A percentile compares a stretch with the other conserved stretches of the same genome.
These are phyloP conservation scores for Coendou prehensilis DNA, from an alignment of 2,797 vertebrate genomes.

Conservation along the genomic window DNA sequence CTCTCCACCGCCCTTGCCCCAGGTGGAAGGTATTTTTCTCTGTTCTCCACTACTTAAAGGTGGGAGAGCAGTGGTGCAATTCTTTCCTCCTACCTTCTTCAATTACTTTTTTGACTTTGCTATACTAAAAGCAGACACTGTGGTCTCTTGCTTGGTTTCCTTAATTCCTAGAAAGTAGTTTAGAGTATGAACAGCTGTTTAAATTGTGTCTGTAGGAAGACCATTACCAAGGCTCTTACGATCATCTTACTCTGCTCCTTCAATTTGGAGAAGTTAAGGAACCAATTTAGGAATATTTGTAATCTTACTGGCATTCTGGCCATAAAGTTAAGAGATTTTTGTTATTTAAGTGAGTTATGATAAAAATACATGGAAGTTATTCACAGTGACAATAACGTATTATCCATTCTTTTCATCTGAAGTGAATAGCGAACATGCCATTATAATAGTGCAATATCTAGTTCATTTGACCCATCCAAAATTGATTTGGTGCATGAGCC, in stretches of 20 bases:
- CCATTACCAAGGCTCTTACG: neutral
- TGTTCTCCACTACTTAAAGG: neutral
- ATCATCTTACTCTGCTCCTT: neutral
- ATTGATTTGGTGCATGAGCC: constrained; percentile 33
- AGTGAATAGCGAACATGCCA: neutral
- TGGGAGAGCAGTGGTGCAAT: neutral
- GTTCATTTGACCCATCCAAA: constrained; percentile 33
- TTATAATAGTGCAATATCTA: neutral
- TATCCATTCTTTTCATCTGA: constrained; percentile 25
- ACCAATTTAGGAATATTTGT: neutral
- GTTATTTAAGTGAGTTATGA: neutral
- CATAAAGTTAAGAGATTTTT: neutral
- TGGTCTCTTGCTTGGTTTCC: neutral
- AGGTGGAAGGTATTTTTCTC: neutral
- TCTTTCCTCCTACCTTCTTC: neutral
- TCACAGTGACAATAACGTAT: neutral
- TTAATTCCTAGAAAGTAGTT: neutral
- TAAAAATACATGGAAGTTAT: neutral
- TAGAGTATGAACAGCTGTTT: neutral
- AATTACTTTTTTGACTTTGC: neutral
- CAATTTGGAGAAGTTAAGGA: neutral
- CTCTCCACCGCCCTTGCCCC: too few species aligned
- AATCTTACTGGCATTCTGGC: neutral
- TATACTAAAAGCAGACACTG: neutral
- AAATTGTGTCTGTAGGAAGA: neutral